These are phyloP conservation scores for Ficedula albicollis DNA, from an alignment of 2,797 vertebrate genomes.

Conservation along the genomic window DNA sequence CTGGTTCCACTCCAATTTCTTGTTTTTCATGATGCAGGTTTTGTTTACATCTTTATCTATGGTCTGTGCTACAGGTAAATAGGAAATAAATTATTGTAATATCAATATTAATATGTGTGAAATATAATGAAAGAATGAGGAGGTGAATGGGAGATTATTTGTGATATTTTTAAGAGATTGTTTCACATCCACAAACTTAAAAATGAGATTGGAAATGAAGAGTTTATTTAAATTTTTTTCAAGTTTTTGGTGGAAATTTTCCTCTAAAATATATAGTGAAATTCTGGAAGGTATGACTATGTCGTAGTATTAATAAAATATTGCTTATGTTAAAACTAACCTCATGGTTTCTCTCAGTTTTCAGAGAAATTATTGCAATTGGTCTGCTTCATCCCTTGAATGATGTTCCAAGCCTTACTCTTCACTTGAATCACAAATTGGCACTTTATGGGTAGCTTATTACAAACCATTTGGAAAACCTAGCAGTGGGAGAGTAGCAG, in stretches of 20 bases:
- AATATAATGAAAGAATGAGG: not conserved
- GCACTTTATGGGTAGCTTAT: slow-evolving; percentile 25
- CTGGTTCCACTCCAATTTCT: not conserved
- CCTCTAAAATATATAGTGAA: not conserved
- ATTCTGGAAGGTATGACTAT: not conserved
- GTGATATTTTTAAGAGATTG: not conserved
- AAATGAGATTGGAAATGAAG: not conserved
- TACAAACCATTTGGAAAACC: slow-evolving; percentile 44
- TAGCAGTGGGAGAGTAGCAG: slow-evolving; percentile 45
- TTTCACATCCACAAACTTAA: not conserved
- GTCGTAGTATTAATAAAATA: not conserved
- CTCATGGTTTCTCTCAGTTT: not conserved
- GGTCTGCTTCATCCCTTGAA: not conserved
- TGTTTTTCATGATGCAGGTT: not conserved
- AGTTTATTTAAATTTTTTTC: not conserved
- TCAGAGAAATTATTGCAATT: slow-evolving; percentile 10
- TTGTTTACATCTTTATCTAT: not conserved
- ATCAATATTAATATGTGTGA: not conserved
- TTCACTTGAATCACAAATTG: slow-evolving; percentile 58
- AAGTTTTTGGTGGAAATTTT: not conserved
- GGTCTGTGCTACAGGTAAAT: not conserved
- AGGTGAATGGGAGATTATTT: not conserved
- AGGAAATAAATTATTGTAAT: not conserved
- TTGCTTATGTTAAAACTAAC: not conserved
- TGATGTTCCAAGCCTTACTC: slow-evolving; percentile 38